Conservation (phyloP, 2,113 vertebrate genomes). For the Sorex araneus region DNA sequence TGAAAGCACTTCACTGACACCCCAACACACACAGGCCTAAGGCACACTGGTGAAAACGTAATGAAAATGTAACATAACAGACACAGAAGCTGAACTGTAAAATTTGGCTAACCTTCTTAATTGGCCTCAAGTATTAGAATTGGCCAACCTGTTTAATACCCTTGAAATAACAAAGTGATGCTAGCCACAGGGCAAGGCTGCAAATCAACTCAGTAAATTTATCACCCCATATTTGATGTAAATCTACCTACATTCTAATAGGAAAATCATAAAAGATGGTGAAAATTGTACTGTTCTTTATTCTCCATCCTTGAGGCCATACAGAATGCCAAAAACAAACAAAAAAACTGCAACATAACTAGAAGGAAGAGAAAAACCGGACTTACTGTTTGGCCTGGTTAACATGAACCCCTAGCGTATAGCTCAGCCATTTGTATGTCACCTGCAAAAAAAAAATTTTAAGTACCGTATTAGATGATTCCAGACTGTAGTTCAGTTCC, state of each 20-base stretch:
- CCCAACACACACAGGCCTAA: slow-evolving; percentile 5
- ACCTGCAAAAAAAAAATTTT: slow-evolving; percentile 89
- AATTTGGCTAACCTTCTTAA: not conserved
- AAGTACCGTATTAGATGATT: slow-evolving; percentile 57
- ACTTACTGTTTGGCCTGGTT: slow-evolving; percentile 97
- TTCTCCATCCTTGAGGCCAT: not conserved
- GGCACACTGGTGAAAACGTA: slow-evolving; percentile 2
- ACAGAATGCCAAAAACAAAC: slow-evolving; percentile 47
- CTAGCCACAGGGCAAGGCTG: slow-evolving; percentile 22
- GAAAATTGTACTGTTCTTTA: slow-evolving; percentile 64
- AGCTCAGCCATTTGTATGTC: slow-evolving; percentile 99
- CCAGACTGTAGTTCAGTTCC: not conserved
- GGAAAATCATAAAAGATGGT: slow-evolving; percentile 34
- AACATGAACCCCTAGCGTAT: slow-evolving; percentile 96
- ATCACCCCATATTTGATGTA: slow-evolving; percentile 39
- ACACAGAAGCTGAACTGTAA: slow-evolving; percentile 18
- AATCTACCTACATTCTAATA: slow-evolving; percentile 40
- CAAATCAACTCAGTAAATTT: slow-evolving; percentile 58
- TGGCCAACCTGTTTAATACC: slow-evolving; percentile 9
- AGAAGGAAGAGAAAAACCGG: slow-evolving; percentile 52
- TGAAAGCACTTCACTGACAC: slow-evolving; percentile 50
- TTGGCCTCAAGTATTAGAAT: not conserved
- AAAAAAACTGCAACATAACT: slow-evolving; percentile 45
- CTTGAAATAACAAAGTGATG: slow-evolving; percentile 39
- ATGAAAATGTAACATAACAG: slow-evolving; percentile 52